Conservation (phyloP, 2,797 vertebrate genomes). For the Aplochiton taeniatus region DNA sequence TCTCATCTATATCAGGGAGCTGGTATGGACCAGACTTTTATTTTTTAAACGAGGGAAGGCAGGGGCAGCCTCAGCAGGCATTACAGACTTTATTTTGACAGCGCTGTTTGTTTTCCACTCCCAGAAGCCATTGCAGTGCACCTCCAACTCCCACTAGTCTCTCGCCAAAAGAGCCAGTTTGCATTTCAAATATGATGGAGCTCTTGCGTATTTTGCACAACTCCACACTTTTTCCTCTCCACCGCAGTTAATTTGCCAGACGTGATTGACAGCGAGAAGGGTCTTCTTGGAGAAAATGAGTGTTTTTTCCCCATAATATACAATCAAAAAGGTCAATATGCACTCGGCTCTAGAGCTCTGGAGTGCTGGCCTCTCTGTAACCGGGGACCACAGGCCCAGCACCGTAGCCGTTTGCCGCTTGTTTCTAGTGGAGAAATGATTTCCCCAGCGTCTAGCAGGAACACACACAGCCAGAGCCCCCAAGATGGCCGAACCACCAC, state of each 20-base stretch:
- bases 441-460: neutral
- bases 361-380: too few relatives aligned
- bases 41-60: conserved; percentile 61
- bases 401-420: neutral
- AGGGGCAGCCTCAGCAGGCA: conserved; percentile 76
- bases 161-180: conserved; percentile 76
- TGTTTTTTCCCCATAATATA: conserved; percentile 3
- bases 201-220: conserved; percentile 71
- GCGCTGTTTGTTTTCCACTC: conserved; percentile 79
- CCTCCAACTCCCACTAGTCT: conserved; percentile 76
- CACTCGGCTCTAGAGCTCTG: too few relatives aligned
- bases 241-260: too few relatives aligned
- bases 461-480: neutral
- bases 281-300: conserved; percentile 35
- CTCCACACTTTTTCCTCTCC: conserved; percentile 31
- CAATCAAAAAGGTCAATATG: too few relatives aligned
- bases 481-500: conserved; percentile 42
- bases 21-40: conserved; percentile 57
- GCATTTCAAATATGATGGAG: conserved; percentile 77
- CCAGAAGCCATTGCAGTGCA: conserved; percentile 77
- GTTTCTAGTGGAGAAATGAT: neutral
- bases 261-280: too few relatives aligned
- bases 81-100: conserved; percentile 81
- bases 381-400: neutral
- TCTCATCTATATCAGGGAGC: conserved; percentile 69